Base-by-base conservation (phyloP, 2,888 invertebrate genomes). In the Chalcosyrphus nemorum region DNA sequence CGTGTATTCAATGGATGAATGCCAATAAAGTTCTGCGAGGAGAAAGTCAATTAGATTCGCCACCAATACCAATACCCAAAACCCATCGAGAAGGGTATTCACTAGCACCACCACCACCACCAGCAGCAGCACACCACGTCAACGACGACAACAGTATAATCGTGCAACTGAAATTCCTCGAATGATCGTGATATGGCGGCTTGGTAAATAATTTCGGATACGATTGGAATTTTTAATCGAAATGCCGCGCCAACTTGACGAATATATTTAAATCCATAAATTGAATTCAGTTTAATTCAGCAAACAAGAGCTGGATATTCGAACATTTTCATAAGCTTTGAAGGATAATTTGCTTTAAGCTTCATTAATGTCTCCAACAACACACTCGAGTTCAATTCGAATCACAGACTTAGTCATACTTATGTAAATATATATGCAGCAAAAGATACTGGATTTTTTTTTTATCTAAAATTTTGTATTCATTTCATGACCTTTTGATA, bases 191-290 rank as follows among this genome's bases (percentile, higher is more conserved):
- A 63, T 74, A 56, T 77, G 72, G 65, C 66, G 66, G 72, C 56
- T 82, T 77, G 68, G 82, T 82, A 80, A 75, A 84, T 80, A 75
- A 84, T 78, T 80, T 75, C 74, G 74, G 74, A 84, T 70, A 80
- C 84, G 80, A 80, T 80, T 75, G 84, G 84, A 84, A 80, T 84
- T 84, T 84, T 84, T 84, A 84, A 84, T 84, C 78, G 78, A 84
- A 80, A 80, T 80, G 74, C 80, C 80, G 52, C 80, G 52, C 43
- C 63, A 84, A 84, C 84, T 75, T 78, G 74, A 68, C 52, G 56
- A 82, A 82, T 77, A 81, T 21, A 75, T 82, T 77, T 82, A 72
- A 82, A 77, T 82, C 61, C 52, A 56, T 72, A 78, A 78, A 78
- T 72, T 74, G 27, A 82, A 78, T 72, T 76, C 59, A 59, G 57